Conservation (phyloP, 2,797 vertebrate genomes). For the Nyctibius grandis region DNA sequence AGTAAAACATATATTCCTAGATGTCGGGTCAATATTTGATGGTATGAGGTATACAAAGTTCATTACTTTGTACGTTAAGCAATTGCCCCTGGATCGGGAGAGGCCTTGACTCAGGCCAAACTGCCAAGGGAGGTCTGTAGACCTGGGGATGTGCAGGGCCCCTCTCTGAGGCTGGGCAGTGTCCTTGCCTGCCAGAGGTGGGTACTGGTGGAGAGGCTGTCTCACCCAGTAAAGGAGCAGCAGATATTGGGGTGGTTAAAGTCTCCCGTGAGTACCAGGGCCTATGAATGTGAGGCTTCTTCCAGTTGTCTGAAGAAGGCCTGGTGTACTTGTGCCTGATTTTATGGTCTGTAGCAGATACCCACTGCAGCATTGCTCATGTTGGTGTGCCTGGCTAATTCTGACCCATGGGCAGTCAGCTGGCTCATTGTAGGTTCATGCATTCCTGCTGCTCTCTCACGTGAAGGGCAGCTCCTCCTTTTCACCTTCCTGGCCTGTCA, state of each 20-base stretch:
- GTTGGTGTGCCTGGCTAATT: background rate
- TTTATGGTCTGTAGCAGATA: background rate
- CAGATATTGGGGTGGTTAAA: background rate
- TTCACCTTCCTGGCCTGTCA: background rate
- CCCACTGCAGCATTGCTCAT: accelerated
- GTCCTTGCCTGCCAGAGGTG: background rate
- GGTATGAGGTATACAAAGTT: background rate
- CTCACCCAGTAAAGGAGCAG: background rate
- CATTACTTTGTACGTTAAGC: background rate
- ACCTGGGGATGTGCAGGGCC: too few relatives aligned
- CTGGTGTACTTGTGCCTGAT: background rate
- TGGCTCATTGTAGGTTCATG: background rate
- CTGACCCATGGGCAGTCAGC: background rate
- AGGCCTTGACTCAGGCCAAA: background rate
- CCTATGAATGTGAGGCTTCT: background rate
- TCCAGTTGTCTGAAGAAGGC: background rate
- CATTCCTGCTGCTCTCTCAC: background rate
- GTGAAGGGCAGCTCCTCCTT: background rate
- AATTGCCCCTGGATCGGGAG: background rate
- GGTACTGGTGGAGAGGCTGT: background rate
- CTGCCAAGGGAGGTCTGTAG: background rate
- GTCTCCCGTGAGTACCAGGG: background rate
- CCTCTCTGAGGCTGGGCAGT: background rate
- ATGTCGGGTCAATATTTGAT: background rate
- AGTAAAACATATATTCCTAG: background rate